Base-by-base conservation (phyloP, 2,888 invertebrate genomes). In the Ellobium chinense region DNA sequence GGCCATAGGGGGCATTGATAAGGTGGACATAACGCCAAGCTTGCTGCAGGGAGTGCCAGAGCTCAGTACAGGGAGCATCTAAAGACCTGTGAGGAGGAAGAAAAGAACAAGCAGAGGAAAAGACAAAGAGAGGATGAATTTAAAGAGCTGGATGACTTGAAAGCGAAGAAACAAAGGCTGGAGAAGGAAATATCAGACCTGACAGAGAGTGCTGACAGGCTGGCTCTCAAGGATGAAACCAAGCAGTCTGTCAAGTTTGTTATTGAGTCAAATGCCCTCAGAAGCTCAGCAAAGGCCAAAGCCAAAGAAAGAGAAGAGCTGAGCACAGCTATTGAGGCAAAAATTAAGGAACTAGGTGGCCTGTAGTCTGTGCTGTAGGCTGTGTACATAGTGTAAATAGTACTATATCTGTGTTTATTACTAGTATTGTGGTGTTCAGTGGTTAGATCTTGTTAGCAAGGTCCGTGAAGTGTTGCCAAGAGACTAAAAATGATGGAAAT, bases 1-100 rank as follows among this genome's bases (percentile, higher is more conserved):
- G 14, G 39, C 63, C 75, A 78, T 81, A 39, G 85, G 82, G 21
- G 85, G 84, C 3, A 29, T 82, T 18, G 46, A 70, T 29, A 81
- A 84, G 60, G 82, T 83, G 2, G 56, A n/a, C 9, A 70, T 85
- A 12, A 81, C 62, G 29, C 54, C 73, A 36, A 12, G 27, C 27
- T 12, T 79, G 58, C 37, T 82, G 12, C 31, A 14, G 58, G 18
- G 14, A 56, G 62, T 39, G 75, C 84, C 31, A 83, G 84, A 46
- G 56, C 65, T 9, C 80, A 65, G 34, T 83, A 82, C 70, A 70
- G 72, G 27, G 18, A 34, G 14, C 77, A 81, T 69, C 73, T 86
- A 2, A 58, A 70, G 4, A 36, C 70, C 21, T 21, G 78, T 39
- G 82, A 72, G 69, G 60, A 68, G 68, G 54, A 54, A 31, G 31